Conservation (phyloP, 2,797 vertebrate species). For the Phrynocephalus forsythii region DNA sequence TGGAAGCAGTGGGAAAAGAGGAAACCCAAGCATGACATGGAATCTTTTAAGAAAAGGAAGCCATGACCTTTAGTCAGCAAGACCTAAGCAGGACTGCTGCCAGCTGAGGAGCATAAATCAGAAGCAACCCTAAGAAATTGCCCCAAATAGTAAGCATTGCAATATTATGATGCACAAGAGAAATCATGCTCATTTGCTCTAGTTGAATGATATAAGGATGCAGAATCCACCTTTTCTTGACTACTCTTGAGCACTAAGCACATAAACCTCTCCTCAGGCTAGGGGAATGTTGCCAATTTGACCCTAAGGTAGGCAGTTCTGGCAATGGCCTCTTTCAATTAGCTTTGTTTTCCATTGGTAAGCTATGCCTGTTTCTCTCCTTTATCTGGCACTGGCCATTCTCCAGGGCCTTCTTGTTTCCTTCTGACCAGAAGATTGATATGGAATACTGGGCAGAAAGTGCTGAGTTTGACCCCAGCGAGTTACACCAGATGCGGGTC, state of each 20-base stretch:
- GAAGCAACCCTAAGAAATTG: background rate
- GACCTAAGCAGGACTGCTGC: too few species aligned
- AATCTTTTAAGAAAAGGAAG: too few species aligned
- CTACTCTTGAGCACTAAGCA: background rate
- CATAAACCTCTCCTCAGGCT: background rate
- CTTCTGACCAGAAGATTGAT: constrained; percentile 89
- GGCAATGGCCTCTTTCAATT: constrained; percentile 31
- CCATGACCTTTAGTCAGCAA: too few species aligned
- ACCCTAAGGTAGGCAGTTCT: background rate
- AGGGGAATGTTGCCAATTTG: background rate
- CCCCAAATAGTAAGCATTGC: background rate
- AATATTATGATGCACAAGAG: background rate
- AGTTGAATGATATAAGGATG: background rate
- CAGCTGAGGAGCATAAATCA: background rate
- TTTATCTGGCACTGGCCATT: constrained; percentile 2
- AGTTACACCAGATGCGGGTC: constrained; percentile 88
- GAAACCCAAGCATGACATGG: background rate
- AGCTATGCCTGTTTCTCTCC: background rate
- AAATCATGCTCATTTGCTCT: background rate
- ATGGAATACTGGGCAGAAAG: constrained; percentile 88
- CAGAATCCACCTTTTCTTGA: background rate
- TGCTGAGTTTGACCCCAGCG: constrained; percentile 80
- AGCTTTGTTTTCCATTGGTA: constrained; percentile 1
- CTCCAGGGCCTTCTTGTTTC: constrained; percentile 90
- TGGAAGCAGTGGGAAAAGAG: background rate